phyloP scores from a whole-genome alignment of 1,140 invertebrate genomes.

The Musca vetustissima region DNA sequence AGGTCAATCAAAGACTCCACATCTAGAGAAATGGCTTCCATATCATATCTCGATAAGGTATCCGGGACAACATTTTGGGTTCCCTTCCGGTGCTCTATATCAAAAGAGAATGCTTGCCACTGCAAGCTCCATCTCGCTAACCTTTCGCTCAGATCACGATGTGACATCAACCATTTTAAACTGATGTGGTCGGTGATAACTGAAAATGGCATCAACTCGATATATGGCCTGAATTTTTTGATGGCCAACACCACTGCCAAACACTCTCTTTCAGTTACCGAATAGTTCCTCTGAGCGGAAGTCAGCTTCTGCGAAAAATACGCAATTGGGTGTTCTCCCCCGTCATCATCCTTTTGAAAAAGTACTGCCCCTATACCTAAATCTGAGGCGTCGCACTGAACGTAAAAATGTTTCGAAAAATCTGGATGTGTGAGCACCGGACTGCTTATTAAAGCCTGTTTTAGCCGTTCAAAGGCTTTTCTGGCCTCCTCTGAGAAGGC shows the following conservation, averaged over 20 bases:
- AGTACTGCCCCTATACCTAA: constrained; percentile 5
- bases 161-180: no score
- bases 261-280: background rate
- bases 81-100: background rate
- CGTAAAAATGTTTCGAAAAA: background rate
- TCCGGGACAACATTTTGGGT: background rate
- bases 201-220: no score
- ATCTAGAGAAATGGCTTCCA: background rate
- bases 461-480: background rate
- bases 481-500: background rate
- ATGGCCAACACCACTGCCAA: background rate
- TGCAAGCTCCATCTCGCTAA: background rate
- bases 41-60: background rate
- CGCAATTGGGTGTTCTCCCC: background rate
- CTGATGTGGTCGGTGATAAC: no score
- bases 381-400: background rate
- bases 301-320: constrained; percentile 10
- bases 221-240: background rate
- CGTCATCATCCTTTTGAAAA: constrained; percentile 2
- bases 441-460: background rate
- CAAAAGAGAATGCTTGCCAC: background rate
- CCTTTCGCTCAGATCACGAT: no score
- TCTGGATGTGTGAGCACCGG: background rate
- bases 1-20: background rate
- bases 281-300: constrained; percentile 1